These are phyloP conservation scores for Peromyscus eremicus DNA, from an alignment of 2,797 vertebrate genomes.

Conservation along the genomic window DNA sequence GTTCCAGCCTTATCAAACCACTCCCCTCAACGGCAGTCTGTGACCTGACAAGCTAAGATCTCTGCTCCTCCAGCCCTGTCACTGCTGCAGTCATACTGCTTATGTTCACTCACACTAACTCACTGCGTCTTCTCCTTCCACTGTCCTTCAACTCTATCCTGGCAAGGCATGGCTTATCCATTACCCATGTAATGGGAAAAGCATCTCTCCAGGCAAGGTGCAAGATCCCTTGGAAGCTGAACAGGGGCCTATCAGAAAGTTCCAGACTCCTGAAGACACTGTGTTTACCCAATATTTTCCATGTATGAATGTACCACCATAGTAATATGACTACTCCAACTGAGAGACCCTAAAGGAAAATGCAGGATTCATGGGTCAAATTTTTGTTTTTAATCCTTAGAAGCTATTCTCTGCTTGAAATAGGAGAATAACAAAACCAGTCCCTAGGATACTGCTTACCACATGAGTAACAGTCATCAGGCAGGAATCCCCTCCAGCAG, in stretches of 20 bases:
- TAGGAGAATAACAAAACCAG: neutral
- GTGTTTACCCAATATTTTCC: neutral
- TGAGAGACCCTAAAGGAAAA: neutral
- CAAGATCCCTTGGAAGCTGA: neutral
- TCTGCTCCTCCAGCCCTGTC: neutral
- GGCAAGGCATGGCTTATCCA: neutral
- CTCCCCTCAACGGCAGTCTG: neutral
- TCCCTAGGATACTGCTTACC: neutral
- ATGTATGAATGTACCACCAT: neutral
- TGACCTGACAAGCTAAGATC: neutral
- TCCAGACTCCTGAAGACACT: neutral
- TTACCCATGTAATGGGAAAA: neutral
- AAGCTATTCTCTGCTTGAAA: slow-evolving; percentile 48
- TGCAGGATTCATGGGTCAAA: neutral
- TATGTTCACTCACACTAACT: neutral
- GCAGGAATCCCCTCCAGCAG: neutral
- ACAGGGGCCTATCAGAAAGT: neutral
- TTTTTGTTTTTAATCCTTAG: slow-evolving; percentile 17
- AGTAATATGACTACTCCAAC: neutral
- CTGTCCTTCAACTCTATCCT: neutral
- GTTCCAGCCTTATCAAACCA: neutral
- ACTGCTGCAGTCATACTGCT: neutral
- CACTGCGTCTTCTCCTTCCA: neutral
- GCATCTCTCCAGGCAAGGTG: neutral
- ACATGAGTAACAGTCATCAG: neutral